phyloP scores from a whole-genome alignment of 2,888 invertebrate genomes.

The Ashinkailepas kermadecensis region DNA sequence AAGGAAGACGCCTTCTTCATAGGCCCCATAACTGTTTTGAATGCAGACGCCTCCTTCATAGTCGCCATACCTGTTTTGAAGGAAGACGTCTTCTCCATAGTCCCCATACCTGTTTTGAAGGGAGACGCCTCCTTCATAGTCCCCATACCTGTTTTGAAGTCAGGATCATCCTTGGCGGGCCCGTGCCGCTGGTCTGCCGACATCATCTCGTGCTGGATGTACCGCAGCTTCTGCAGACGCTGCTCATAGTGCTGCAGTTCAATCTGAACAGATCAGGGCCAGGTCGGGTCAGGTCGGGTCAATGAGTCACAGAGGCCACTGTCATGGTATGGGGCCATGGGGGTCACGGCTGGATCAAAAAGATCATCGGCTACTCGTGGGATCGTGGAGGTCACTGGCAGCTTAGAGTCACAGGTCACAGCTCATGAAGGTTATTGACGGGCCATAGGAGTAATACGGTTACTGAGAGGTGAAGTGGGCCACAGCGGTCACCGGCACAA shows the following conservation, averaged over 20 bases:
- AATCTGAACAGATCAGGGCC: constrained; percentile 49
- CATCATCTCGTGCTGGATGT: constrained; percentile 72
- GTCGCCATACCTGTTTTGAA: not conserved
- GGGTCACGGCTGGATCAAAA: too few relatives aligned
- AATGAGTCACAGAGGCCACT: too few relatives aligned
- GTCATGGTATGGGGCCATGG: too few relatives aligned
- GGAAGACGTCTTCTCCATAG: not conserved
- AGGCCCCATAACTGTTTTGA: not conserved
- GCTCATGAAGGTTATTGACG: too few relatives aligned
- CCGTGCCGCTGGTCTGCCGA: constrained; percentile 57
- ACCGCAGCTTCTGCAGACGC: constrained; percentile 69
- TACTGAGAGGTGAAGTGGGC: too few relatives aligned
- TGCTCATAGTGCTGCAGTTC: constrained; percentile 83
- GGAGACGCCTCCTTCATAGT: not conserved
- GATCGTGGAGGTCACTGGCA: too few relatives aligned
- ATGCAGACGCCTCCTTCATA: not conserved
- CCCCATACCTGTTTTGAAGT: not conserved
- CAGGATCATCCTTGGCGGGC: constrained; percentile 9
- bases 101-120: not conserved
- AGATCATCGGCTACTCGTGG: too few relatives aligned
- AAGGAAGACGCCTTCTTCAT: too few relatives aligned
- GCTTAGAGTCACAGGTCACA: too few relatives aligned
- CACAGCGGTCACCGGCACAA: too few relatives aligned
- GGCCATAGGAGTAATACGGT: too few relatives aligned
- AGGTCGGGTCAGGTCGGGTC: too few relatives aligned